These are phyloP conservation scores for Papilio polytes DNA, from an alignment of 1,140 invertebrate species.

Conservation along the genomic window DNA sequence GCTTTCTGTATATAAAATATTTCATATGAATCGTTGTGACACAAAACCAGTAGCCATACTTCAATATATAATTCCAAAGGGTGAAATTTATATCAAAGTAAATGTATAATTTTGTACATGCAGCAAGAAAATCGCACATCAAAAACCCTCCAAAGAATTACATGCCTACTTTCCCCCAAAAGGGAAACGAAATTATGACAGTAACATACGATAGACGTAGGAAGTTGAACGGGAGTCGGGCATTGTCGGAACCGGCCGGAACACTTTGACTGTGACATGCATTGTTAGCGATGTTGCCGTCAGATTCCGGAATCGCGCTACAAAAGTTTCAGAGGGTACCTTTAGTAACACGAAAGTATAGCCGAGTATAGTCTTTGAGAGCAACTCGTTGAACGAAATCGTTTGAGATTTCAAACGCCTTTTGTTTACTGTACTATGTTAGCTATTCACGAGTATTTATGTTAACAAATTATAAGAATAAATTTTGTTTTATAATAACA, in stretches of 20 bases:
- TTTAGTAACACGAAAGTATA: slow-evolving; percentile 31
- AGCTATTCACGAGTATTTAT: background rate
- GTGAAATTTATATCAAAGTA: background rate
- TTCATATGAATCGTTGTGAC: too few species aligned
- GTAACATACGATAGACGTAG: slow-evolving; percentile 43
- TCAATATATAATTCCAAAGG: background rate
- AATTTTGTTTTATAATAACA: background rate
- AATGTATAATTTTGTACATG: background rate
- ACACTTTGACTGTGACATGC: slow-evolving; percentile 60
- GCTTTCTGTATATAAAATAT: too few species aligned
- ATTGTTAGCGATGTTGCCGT: slow-evolving; percentile 52
- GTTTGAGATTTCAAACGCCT: background rate
- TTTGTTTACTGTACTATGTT: background rate
- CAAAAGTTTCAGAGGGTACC: slow-evolving; percentile 36
- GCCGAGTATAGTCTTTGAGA: background rate
- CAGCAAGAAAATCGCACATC: slow-evolving; percentile 13
- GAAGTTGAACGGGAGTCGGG: slow-evolving; percentile 39
- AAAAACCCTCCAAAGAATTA: slow-evolving; percentile 27
- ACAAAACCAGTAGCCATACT: background rate
- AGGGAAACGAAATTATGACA: slow-evolving; percentile 49
- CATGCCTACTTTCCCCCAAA: slow-evolving; percentile 37
- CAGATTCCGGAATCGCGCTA: slow-evolving; percentile 39
- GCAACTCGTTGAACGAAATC: slow-evolving; percentile 15
- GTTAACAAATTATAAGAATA: background rate
- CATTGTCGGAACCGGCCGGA: slow-evolving; percentile 51